Percentiles rank a stretch among this genome's conserved stretches.
Evolutionary conservation across 2,797 vertebrate species (phyloP).

Genomic region (Lagorchestes hirsutus): DNA sequence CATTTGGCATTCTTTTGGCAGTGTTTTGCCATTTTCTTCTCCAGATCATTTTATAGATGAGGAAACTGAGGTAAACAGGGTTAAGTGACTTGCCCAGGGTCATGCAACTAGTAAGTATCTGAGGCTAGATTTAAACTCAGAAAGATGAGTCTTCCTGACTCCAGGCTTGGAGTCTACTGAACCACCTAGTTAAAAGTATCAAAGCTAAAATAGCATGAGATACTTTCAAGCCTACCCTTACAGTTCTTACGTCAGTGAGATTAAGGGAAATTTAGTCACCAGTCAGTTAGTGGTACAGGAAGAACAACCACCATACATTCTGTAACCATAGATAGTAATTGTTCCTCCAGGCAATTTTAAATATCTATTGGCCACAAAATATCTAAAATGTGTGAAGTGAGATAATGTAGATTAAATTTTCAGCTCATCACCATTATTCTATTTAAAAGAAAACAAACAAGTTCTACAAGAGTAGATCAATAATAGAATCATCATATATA

Average conservation of each 20-base stretch:
- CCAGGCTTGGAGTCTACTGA: not conserved
- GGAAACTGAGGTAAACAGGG: not conserved
- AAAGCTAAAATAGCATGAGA: not conserved
- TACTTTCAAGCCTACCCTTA: not conserved
- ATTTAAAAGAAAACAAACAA: not conserved
- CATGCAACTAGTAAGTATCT: not conserved
- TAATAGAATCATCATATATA: not conserved
- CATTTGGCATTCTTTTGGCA: not conserved
- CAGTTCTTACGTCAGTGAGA: not conserved
- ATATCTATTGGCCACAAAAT: not conserved
- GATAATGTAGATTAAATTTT: not conserved
- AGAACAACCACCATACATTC: not conserved
- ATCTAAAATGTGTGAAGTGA: not conserved
- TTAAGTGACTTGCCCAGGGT: too few species aligned
- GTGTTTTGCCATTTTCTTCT: not conserved
- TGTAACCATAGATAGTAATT: not conserved
- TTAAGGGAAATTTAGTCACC: too few species aligned
- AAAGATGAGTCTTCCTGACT: not conserved
- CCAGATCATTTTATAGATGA: not conserved
- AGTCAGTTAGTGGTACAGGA: not conserved
- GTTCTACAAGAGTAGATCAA: not conserved
- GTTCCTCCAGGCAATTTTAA: not conserved
- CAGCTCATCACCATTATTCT: not conserved
- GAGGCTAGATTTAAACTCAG: too few species aligned
- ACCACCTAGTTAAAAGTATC: not conserved